A percentile compares a stretch with the other conserved stretches of the same genome.
Evolutionary conservation across 2,888 invertebrate species (phyloP).

Genomic region (Andrena minutula): DNA sequence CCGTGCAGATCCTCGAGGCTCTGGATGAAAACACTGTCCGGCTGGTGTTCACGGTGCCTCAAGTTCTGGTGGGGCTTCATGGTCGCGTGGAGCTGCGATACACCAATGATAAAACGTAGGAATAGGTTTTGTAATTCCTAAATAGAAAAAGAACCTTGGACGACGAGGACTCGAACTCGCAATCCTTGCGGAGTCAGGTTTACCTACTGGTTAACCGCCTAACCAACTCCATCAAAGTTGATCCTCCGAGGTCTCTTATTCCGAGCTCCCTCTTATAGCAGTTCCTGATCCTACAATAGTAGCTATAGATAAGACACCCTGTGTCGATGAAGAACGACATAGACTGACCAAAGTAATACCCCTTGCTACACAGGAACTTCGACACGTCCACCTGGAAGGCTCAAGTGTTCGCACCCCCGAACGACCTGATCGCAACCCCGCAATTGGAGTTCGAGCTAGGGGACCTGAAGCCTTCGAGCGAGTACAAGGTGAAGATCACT

Average conservation of each 20-base stretch:
- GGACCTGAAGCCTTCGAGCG: constrained; percentile 91
- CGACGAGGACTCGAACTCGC: too few species aligned
- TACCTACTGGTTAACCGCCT: too few species aligned
- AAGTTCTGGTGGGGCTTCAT: constrained; percentile 93
- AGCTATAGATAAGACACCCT: too few species aligned
- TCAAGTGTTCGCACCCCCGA: constrained; percentile 94
- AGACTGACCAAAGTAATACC: not conserved
- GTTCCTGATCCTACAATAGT: too few species aligned
- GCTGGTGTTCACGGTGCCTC: constrained; percentile 93
- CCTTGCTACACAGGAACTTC: constrained; percentile 85
- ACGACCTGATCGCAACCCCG: constrained; percentile 93
- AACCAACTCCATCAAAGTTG: too few species aligned
- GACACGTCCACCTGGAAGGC: constrained; percentile 92
- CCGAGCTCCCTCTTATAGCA: too few species aligned
- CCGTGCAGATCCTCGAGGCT: constrained; percentile 89
- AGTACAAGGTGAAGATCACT: constrained; percentile 93
- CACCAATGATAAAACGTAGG: constrained; percentile 89
- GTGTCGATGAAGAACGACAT: not conserved
- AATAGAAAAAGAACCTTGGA: too few species aligned
- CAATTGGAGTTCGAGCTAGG: constrained; percentile 94
- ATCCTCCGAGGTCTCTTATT: too few species aligned
- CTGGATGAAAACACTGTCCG: constrained; percentile 92
- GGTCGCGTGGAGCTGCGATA: constrained; percentile 95
- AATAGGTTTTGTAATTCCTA: too few species aligned
- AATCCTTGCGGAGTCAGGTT: too few species aligned